phyloP scores from a whole-genome alignment of 1,140 invertebrate genomes.

The Atta cephalotes region DNA sequence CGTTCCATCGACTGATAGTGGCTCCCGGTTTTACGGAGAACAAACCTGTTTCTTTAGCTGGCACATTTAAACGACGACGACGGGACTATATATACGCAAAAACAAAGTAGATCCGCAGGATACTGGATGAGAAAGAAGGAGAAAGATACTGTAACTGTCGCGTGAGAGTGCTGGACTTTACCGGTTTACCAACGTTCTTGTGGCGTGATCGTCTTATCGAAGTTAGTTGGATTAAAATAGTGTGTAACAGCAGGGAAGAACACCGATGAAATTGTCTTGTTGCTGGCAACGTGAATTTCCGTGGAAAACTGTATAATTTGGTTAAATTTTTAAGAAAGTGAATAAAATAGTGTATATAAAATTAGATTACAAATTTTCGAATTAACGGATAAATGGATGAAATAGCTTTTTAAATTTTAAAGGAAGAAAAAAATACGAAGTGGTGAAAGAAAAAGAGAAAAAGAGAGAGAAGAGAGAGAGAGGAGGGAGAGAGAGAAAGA shows the following conservation, averaged over 20 bases:
- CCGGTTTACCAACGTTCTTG: constrained; percentile 52
- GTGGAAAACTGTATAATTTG: not conserved
- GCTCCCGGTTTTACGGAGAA: constrained; percentile 56
- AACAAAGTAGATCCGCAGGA: constrained; percentile 45
- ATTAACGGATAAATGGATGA: not conserved
- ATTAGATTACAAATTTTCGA: not conserved
- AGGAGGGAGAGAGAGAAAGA: no score
- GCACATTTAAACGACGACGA: constrained; percentile 19
- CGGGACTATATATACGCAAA: not conserved
- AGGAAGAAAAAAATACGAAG: no score
- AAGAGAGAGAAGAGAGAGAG: no score
- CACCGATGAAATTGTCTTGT: not conserved
- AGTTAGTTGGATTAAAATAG: constrained; percentile 62
- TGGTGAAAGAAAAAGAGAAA: no score
- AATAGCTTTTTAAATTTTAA: not conserved
- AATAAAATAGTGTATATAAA: not conserved
- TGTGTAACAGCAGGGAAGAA: constrained; percentile 9
- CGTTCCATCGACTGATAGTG: not conserved
- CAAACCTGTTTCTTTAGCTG: constrained; percentile 54
- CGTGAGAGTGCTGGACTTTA: not conserved
- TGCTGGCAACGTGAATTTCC: not conserved
- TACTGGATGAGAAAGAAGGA: not conserved
- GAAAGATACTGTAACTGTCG: not conserved
- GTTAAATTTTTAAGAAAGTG: constrained; percentile 18
- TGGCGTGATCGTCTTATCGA: constrained; percentile 14